Percentiles rank a stretch among this genome's conserved stretches.
Conservation (phyloP, 2,797 vertebrate genomes). For the Enteromius treurensis region DNA sequence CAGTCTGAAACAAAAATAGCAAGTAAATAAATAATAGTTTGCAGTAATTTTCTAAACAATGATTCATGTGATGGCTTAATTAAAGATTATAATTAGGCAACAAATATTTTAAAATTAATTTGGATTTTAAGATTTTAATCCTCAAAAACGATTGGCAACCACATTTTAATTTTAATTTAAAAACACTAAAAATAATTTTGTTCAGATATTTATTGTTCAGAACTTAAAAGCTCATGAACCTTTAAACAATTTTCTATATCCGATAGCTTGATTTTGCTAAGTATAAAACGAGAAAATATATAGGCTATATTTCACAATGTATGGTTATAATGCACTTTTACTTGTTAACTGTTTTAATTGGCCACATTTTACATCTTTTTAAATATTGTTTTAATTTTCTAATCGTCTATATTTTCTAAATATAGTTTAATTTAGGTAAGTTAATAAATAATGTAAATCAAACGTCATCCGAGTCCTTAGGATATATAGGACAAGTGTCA, state of each 20-base stretch:
- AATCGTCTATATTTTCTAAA: not conserved
- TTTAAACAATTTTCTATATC: not conserved
- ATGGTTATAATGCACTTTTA: not conserved
- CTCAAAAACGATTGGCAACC: not conserved
- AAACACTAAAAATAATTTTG: slow-evolving; percentile 1
- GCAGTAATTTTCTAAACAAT: not conserved
- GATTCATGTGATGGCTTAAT: not conserved
- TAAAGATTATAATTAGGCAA: not conserved
- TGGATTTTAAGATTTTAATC: not conserved
- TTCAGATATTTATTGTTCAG: not conserved
- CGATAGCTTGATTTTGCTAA: not conserved
- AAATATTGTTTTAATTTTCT: not conserved
- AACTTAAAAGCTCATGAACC: not conserved
- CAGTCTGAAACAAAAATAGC: too few relatives aligned
- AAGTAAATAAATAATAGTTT: too few relatives aligned
- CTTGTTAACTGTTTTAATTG: not conserved
- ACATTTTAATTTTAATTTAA: not conserved
- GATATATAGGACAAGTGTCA: not conserved
- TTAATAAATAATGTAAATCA: not conserved
- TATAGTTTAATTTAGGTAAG: not conserved
- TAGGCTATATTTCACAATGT: not conserved
- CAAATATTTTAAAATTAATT: not conserved
- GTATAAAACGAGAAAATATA: not conserved
- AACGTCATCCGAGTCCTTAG: not conserved
- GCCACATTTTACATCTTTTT: not conserved